Conservation (phyloP, 2,888 invertebrate genomes). For the Villa cingulata region DNA sequence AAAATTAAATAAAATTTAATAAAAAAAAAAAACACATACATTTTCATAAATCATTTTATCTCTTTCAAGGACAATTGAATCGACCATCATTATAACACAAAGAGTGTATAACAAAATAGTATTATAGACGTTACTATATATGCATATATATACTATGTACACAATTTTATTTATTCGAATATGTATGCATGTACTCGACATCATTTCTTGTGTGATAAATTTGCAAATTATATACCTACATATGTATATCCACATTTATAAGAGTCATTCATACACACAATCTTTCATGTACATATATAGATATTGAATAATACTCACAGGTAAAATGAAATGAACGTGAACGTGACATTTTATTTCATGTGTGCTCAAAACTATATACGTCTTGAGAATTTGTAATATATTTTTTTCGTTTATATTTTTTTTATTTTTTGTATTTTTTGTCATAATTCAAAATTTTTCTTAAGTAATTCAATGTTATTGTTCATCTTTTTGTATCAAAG, state of each 20-base stretch:
- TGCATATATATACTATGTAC: background rate
- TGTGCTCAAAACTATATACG: no score
- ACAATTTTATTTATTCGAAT: no score
- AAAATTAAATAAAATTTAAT: background rate
- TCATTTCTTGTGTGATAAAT: background rate
- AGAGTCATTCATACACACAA: no score
- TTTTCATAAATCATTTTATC: background rate
- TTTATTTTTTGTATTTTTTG: no score
- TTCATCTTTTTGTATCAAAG: no score
- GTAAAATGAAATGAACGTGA: background rate
- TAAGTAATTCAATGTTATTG: background rate
- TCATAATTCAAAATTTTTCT: background rate
- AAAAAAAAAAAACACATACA: background rate
- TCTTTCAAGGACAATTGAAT: constrained; percentile 5
- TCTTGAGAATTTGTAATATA: background rate
- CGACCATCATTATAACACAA: constrained; percentile 1
- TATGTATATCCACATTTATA: no score
- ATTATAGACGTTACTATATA: background rate
- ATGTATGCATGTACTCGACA: background rate
- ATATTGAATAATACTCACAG: no score
- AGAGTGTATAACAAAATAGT: background rate
- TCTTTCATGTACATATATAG: no score
- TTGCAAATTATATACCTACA: no score
- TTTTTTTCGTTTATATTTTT: background rate
- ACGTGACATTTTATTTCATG: background rate